Evolutionary conservation across 2,888 invertebrate genomes (phyloP).

Genomic region (Diarsia mendica): DNA sequence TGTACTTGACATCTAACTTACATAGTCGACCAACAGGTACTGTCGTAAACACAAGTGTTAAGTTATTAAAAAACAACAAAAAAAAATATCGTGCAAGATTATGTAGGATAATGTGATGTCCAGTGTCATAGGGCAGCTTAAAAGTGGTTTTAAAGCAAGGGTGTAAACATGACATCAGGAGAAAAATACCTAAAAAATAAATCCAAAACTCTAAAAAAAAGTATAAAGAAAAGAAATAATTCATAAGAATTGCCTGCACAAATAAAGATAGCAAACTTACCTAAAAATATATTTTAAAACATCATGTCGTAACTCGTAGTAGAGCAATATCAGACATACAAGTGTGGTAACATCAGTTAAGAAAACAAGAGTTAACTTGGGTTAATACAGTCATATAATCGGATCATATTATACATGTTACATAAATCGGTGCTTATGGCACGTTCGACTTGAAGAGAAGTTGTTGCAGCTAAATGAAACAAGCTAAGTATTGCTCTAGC

Average conservation of each 20-base stretch:
- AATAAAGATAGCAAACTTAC: background rate
- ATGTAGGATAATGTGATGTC: no score
- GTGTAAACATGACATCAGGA: background rate
- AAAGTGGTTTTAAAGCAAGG: background rate
- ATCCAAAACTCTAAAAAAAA: no score
- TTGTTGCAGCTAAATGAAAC: conserved; percentile 37
- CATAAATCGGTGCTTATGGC: conserved; percentile 23
- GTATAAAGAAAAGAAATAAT: background rate
- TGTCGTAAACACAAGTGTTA: conserved; percentile 62
- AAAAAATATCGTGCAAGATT: no score
- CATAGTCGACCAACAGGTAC: conserved; percentile 83
- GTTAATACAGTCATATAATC: background rate
- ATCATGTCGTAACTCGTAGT: background rate
- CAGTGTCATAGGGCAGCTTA: background rate
- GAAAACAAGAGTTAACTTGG: background rate
- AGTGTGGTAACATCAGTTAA: background rate
- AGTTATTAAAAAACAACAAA: no score
- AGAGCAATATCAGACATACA: background rate
- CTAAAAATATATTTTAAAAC: background rate
- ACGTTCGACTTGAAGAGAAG: conserved; percentile 30
- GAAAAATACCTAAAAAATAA: background rate
- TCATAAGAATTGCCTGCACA: background rate
- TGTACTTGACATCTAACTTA: conserved; percentile 85
- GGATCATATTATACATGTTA: background rate
- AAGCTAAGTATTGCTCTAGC: conserved; percentile 21